phyloP scores from a whole-genome alignment of 2,113 vertebrate genomes.

The Toxostoma redivivum region DNA sequence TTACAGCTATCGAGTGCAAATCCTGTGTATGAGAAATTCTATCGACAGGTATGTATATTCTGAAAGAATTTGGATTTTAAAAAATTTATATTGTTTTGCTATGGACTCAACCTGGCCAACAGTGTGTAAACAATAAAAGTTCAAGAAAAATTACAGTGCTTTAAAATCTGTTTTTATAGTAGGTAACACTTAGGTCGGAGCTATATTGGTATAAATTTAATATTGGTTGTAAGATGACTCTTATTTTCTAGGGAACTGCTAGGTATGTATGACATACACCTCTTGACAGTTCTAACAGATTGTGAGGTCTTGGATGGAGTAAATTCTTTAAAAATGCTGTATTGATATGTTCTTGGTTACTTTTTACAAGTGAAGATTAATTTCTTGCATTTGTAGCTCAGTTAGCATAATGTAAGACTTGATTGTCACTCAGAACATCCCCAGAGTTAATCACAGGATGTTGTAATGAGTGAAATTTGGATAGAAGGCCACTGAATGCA shows the following conservation, averaged over 20 bases:
- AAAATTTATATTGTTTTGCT: not conserved
- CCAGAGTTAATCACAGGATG: not conserved
- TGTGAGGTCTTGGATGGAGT: not conserved
- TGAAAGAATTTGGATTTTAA: not conserved
- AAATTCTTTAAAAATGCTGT: not conserved
- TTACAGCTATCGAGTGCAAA: slow-evolving; percentile 94
- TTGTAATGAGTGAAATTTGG: not conserved
- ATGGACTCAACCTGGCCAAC: not conserved
- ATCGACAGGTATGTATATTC: slow-evolving; percentile 86
- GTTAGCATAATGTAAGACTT: not conserved
- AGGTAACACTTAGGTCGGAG: not conserved
- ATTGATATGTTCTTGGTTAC: not conserved
- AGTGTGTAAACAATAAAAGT: not conserved
- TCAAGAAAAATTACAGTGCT: not conserved
- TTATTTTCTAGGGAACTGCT: not conserved
- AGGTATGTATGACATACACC: not conserved
- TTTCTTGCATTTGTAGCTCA: not conserved
- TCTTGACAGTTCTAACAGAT: not conserved
- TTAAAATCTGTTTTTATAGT: not conserved
- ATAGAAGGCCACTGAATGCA: not conserved
- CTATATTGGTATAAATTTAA: not conserved
- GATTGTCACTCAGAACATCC: not conserved
- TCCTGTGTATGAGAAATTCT: slow-evolving; percentile 96
- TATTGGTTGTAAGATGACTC: not conserved
- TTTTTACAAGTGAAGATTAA: not conserved